These are phyloP conservation scores for Ormyrus nitidulus DNA, from an alignment of 2,888 invertebrate genomes.

Conservation along the genomic window DNA sequence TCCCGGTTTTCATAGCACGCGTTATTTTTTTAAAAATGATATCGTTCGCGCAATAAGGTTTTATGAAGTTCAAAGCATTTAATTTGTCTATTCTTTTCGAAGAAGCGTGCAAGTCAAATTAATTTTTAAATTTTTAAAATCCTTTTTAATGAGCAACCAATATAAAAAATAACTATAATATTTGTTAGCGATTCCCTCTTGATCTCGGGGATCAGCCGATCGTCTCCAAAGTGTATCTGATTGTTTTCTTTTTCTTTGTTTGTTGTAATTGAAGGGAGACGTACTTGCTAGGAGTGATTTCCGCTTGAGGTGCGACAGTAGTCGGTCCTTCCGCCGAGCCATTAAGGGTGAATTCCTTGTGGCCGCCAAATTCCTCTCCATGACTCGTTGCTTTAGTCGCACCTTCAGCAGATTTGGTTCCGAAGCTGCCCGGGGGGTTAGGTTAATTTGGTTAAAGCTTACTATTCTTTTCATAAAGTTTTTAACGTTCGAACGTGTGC, in stretches of 20 bases:
- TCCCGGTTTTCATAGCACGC: no score
- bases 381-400: conserved; percentile 94
- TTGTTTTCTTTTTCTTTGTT: conserved; percentile 26
- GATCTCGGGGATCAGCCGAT: conserved; percentile 26
- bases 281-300: conserved; percentile 81
- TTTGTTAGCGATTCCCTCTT: conserved; percentile 41
- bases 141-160: no score
- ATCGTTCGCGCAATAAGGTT: no score
- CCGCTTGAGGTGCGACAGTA: conserved; percentile 85
- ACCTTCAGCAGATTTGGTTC: conserved; percentile 97
- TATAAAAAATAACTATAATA: not conserved
- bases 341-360: conserved; percentile 92
- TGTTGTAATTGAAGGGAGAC: conserved; percentile 61
- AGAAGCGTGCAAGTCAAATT: no score
- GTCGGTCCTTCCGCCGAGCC: conserved; percentile 85
- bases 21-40: no score
- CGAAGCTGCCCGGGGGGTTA: conserved; percentile 84
- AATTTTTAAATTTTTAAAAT: no score
- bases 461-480: not conserved
- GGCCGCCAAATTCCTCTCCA: conserved; percentile 82
- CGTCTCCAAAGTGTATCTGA: conserved; percentile 9
- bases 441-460: conserved; percentile 56
- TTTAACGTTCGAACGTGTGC: conserved; percentile 24
- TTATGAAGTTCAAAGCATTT: no score
- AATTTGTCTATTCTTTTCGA: no score